Percentiles rank a stretch among this genome's conserved stretches.
phyloP scores from a whole-genome alignment of 64 coral and sea anemone species.

The Orbicella faveolata region DNA sequence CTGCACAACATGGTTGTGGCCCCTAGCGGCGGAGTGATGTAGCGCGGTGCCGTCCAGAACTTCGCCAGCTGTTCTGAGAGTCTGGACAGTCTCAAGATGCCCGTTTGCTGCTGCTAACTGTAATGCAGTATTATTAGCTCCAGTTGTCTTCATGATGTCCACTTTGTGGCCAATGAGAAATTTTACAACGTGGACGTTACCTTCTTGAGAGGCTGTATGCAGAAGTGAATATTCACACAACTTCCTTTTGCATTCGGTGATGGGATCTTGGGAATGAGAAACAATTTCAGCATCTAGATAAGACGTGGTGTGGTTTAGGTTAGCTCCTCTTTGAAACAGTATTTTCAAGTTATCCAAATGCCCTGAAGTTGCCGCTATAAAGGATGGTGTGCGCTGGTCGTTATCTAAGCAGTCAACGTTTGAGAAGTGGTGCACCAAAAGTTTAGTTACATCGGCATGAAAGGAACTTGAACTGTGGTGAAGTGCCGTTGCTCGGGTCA shows the following conservation, averaged over 20 bases:
- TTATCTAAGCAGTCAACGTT: slow-evolving; percentile 54
- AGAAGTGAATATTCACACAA: slow-evolving; percentile 63
- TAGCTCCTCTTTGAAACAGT: slow-evolving; percentile 52
- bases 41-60: slow-evolving; percentile 21
- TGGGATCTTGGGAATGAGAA: slow-evolving; percentile 4
- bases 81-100: neutral
- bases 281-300: slow-evolving; percentile 4
- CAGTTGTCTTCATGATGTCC: neutral
- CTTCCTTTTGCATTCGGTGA: slow-evolving; percentile 53
- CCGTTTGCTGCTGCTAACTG: slow-evolving; percentile 62
- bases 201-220: slow-evolving; percentile 70
- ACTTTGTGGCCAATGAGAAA: slow-evolving; percentile 58
- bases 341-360: slow-evolving; percentile 25
- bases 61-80: neutral
- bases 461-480: slow-evolving; percentile 37
- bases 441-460: neutral
- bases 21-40: slow-evolving; percentile 25
- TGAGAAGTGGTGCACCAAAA: slow-evolving; percentile 54
- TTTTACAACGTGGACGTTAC: slow-evolving; percentile 29
- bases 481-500: slow-evolving; percentile 52
- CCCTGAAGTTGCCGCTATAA: slow-evolving; percentile 46
- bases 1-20: slow-evolving; percentile 6
- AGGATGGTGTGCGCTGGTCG: slow-evolving; percentile 60
- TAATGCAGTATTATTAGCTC: slow-evolving; percentile 14
- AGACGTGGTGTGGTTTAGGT: slow-evolving; percentile 27